phyloP scores from a whole-genome alignment of 1,140 invertebrate genomes.

The Danaus melanippus region DNA sequence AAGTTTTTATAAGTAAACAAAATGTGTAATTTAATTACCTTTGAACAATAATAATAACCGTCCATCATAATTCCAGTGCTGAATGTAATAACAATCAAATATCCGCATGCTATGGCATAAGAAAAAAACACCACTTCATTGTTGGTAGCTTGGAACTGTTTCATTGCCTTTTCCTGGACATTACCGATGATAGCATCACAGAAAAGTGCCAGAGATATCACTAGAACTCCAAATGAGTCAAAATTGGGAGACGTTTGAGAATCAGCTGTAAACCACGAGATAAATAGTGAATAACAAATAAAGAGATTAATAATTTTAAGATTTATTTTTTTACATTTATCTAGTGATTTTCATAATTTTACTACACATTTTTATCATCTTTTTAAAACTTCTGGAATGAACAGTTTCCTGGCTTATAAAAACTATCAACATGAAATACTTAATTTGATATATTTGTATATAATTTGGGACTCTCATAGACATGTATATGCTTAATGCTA shows the following conservation, averaged over 20 bases:
- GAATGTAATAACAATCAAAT: conserved; percentile 84
- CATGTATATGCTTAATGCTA: neutral
- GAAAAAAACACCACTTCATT: conserved; percentile 96
- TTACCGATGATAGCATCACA: conserved; percentile 97
- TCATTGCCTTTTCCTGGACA: conserved; percentile 96
- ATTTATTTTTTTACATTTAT: conserved; percentile 1
- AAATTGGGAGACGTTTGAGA: conserved; percentile 92
- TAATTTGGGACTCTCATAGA: neutral
- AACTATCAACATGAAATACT: too few species aligned
- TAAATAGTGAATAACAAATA: neutral
- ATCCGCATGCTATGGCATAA: conserved; percentile 90
- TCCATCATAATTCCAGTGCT: conserved; percentile 81
- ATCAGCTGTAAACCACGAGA: conserved; percentile 79
- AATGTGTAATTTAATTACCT: conserved; percentile 72
- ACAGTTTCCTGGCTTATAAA: too few species aligned
- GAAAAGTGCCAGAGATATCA: conserved; percentile 90
- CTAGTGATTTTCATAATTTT: too few species aligned
- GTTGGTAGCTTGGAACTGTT: conserved; percentile 85
- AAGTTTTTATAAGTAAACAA: too few species aligned
- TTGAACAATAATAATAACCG: conserved; percentile 83
- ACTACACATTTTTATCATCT: too few species aligned
- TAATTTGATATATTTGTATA: too few species aligned
- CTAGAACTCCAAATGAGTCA: conserved; percentile 83
- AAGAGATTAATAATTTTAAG: neutral
- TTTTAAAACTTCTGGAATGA: too few species aligned